Evolutionary conservation across 2,113 vertebrate species (phyloP).

Genomic region (Ochotona princeps): DNA sequence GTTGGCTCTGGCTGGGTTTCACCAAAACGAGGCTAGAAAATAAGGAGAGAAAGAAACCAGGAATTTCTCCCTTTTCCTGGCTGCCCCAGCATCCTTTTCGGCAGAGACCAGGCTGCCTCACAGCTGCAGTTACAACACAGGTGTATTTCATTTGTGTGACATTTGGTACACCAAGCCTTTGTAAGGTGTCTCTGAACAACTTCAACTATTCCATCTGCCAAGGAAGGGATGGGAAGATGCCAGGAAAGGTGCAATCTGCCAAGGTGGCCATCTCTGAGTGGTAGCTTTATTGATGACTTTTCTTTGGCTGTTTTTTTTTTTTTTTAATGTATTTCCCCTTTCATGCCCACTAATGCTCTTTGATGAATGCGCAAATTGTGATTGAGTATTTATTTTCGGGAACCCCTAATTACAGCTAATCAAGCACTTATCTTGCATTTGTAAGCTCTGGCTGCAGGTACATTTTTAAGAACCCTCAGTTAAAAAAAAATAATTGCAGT

Average conservation of each 20-base stretch:
- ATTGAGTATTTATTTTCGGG: slow-evolving; percentile 72
- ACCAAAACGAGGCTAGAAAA: neutral
- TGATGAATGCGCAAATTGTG: slow-evolving; percentile 54
- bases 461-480: slow-evolving; percentile 68
- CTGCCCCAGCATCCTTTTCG: neutral
- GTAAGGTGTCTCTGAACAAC: neutral
- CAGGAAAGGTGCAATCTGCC: slow-evolving; percentile 7
- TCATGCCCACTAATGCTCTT: slow-evolving; percentile 23
- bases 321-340: too few relatives aligned
- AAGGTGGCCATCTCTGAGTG: slow-evolving; percentile 43
- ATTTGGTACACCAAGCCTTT: neutral
- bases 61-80: neutral
- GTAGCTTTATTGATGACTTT: slow-evolving; percentile 33
- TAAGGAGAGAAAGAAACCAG: neutral
- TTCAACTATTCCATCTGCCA: neutral
- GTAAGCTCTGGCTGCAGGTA: slow-evolving; percentile 41
- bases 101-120: neutral
- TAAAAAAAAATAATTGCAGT: slow-evolving; percentile 66
- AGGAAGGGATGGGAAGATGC: slow-evolving; percentile 1
- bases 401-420: slow-evolving; percentile 75
- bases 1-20: neutral
- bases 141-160: neutral
- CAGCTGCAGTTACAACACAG: neutral
- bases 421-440: slow-evolving; percentile 73
- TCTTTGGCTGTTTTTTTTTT: neutral